Evolutionary conservation across 1,140 invertebrate genomes (phyloP), one percentile per base, ranked within the genome.

Genomic region (Tribolium castaneum): DNA sequence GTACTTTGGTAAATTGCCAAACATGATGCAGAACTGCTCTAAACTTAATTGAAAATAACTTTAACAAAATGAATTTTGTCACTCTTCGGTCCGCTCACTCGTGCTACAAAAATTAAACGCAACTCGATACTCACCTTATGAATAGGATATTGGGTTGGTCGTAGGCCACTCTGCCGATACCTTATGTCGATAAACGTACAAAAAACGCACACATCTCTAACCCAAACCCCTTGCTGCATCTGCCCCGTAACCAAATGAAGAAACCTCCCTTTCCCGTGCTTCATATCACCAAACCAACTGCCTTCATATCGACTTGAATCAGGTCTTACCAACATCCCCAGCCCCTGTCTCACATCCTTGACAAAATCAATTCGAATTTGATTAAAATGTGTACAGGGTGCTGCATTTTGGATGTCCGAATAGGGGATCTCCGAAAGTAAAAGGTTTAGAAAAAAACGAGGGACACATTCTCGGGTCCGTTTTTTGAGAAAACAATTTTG

Each of bases 291-390:
- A 10, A 85, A 75, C 88, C 90, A 92, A 45, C 88, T 80, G 0
- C 92, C 92, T 85, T 92, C 91, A 80, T 91, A 93, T 22, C 90
- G 86, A 82, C 91, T 91, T 2, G 89, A 89, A 82, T 91, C 90
- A 39, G 80, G 81, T 30, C 76, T 56, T 6, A 84, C 78, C 14
- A 84, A 81, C 59, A 86, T 80, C 35, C 83, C 81, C 79, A 82
- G 49, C 83, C 87, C 86, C 82, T 88, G 83, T 13, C 80, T 22
- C 76, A 83, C 78, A 82, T 86, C 86, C 66, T 78, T 90, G 79
- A 78, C 88, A 86, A 84, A 91, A 87, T 79, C 88, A 87, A 2
- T 19, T 19, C 16, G 16, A 19, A 19, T 19, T 19, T 19, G 16
- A 19, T n/a, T n/a, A n/a, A n/a, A n/a, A n/a, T n/a, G n/a, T n/a